phyloP scores from a whole-genome alignment of 2,797 vertebrate species.

The Paguma larvata region DNA sequence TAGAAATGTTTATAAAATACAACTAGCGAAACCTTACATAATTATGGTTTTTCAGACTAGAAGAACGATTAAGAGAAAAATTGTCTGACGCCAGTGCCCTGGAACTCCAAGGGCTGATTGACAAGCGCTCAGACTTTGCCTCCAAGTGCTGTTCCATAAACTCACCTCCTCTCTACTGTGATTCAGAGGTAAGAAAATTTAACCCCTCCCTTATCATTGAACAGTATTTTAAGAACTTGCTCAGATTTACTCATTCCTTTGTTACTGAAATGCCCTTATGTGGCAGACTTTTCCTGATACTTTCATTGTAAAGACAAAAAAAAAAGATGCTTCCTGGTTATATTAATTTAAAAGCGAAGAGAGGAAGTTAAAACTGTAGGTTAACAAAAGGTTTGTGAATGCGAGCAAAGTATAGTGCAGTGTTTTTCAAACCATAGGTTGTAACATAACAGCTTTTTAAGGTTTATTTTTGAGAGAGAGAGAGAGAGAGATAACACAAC shows the following conservation, averaged over 20 bases:
- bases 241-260: background rate
- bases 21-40: background rate
- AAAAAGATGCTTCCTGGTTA: background rate
- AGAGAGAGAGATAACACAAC: background rate
- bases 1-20: background rate
- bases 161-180: constrained; percentile 87
- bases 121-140: constrained; percentile 84
- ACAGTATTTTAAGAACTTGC: background rate
- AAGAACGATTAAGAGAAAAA: constrained; percentile 60
- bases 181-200: constrained; percentile 84
- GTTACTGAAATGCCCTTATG: background rate
- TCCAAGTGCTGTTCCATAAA: constrained; percentile 88
- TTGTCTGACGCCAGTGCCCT: background rate
- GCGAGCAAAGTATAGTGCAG: background rate
- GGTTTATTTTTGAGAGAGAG: no score
- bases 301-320: background rate
- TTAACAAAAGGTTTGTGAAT: background rate
- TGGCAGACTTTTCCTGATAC: background rate
- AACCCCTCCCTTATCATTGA: background rate
- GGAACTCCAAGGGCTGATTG: constrained; percentile 68
- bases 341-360: background rate
- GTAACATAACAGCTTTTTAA: background rate
- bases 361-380: background rate
- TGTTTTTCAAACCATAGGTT: background rate
- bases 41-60: constrained; percentile 81